These are phyloP conservation scores for Diplosoma virens DNA, from an alignment of 23 tunicate species.

Conservation along the genomic window DNA sequence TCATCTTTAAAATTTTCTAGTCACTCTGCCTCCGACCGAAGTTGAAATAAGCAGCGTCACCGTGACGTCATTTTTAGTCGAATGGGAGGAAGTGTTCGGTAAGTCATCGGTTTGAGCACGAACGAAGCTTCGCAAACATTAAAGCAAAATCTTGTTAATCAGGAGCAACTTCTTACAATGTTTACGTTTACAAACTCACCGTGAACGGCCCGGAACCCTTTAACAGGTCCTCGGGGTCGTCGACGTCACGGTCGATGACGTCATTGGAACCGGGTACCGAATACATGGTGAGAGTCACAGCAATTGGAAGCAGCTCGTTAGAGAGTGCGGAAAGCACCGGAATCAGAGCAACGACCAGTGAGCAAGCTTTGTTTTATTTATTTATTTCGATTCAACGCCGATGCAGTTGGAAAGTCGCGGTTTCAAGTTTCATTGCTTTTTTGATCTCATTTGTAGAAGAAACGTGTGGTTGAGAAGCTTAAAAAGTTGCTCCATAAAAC, in stretches of 20 bases:
- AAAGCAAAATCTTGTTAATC: too few relatives aligned
- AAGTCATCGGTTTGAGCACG: too few relatives aligned
- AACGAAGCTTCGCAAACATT: too few relatives aligned
- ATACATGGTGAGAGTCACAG: constrained; percentile 21
- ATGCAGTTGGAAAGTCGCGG: too few relatives aligned
- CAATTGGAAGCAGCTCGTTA: constrained; percentile 33
- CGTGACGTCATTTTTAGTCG: not conserved
- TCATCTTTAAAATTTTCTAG: too few relatives aligned
- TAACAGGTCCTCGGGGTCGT: not conserved
- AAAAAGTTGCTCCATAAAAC: too few relatives aligned
- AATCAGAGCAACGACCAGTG: constrained; percentile 19
- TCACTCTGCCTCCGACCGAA: not conserved
- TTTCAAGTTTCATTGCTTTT: too few relatives aligned
- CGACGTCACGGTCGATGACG: not conserved
- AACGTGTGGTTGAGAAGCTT: too few relatives aligned
- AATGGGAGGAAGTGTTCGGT: constrained; percentile 39
- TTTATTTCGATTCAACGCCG: too few relatives aligned
- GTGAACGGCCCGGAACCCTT: not conserved
- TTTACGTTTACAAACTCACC: not conserved
- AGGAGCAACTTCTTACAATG: constrained; percentile 15
- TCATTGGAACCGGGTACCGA: constrained; percentile 40
- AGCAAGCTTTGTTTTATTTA: too few relatives aligned
- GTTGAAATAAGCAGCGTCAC: not conserved
- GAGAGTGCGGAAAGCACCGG: constrained; percentile 12
- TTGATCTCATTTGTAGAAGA: too few relatives aligned